A percentile compares a stretch with the other conserved stretches of the same genome.
Conservation (phyloP, 2,113 vertebrate genomes). For the Orientallactaga bullata region DNA sequence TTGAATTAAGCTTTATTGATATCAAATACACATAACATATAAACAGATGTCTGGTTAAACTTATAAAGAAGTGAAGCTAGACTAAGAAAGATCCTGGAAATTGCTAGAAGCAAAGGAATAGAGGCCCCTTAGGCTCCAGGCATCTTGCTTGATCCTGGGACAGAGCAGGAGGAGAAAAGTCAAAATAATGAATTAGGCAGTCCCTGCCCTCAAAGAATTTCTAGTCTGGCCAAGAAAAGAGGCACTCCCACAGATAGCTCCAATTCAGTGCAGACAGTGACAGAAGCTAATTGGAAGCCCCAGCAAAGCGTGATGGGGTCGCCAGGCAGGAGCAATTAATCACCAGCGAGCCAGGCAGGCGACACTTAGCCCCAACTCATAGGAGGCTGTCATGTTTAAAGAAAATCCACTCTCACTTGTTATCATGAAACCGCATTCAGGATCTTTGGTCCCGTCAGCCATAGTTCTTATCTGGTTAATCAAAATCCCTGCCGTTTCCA, state of each 20-base stretch:
- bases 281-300: slow-evolving; percentile 59
- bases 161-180: neutral
- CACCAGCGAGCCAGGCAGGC: neutral
- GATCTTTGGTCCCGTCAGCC: slow-evolving; percentile 18
- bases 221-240: slow-evolving; percentile 49
- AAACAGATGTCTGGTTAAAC: neutral
- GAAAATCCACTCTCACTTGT: slow-evolving; percentile 15
- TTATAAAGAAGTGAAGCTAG: neutral
- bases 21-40: neutral
- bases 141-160: neutral
- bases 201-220: slow-evolving; percentile 51
- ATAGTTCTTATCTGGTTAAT: slow-evolving; percentile 48
- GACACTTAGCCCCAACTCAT: neutral
- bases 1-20: neutral
- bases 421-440: neutral
- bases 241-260: slow-evolving; percentile 19
- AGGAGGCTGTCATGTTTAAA: slow-evolving; percentile 15
- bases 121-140: neutral
- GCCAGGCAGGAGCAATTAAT: neutral
- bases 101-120: neutral
- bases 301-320: neutral
- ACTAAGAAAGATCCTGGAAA: neutral
- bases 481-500: slow-evolving; percentile 38
- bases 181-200: slow-evolving; percentile 3
- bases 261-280: slow-evolving; percentile 4